These are phyloP conservation scores for Scaptomyza reducta DNA, from an alignment of 2,888 invertebrate genomes.

Conservation along the genomic window DNA sequence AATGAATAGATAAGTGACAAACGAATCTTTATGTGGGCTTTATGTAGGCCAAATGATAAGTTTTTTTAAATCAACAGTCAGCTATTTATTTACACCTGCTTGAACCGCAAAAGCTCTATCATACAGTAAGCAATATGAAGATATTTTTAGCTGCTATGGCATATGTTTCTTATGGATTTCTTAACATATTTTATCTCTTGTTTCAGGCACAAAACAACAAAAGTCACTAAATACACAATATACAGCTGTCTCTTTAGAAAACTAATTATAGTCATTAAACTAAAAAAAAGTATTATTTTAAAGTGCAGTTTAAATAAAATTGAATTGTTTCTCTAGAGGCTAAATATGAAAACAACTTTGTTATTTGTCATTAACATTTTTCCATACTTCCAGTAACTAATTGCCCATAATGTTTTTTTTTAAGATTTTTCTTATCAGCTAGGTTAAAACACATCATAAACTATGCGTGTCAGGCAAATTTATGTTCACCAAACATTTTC, in stretches of 20 bases:
- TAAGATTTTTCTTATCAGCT: neutral
- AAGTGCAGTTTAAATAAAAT: constrained; percentile 36
- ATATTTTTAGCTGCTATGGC: constrained; percentile 58
- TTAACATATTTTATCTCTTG: constrained; percentile 20
- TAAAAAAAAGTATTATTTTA: constrained; percentile 43
- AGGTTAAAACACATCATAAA: neutral
- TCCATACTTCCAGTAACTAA: neutral
- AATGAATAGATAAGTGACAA: constrained; percentile 27
- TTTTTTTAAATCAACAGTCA: constrained; percentile 24
- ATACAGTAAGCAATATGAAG: constrained; percentile 42
- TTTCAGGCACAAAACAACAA: constrained; percentile 24
- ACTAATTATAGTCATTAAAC: constrained; percentile 62
- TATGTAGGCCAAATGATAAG: constrained; percentile 14
- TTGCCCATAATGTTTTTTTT: neutral
- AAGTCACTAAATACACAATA: constrained; percentile 34
- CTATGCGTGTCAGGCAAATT: constrained; percentile 16
- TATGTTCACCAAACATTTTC: constrained; percentile 40
- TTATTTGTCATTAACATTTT: constrained; percentile 4
- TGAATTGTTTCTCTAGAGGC: constrained; percentile 4
- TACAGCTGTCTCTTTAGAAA: constrained; percentile 52
- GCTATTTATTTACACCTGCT: constrained; percentile 29
- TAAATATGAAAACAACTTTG: constrained; percentile 13
- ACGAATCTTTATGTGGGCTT: constrained; percentile 6
- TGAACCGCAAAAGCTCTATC: constrained; percentile 17
- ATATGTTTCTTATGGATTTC: constrained; percentile 29